A percentile compares a stretch with the other conserved stretches of the same genome.
phyloP scores from a whole-genome alignment of 1,140 invertebrate genomes.

The Copidosoma floridanum region DNA sequence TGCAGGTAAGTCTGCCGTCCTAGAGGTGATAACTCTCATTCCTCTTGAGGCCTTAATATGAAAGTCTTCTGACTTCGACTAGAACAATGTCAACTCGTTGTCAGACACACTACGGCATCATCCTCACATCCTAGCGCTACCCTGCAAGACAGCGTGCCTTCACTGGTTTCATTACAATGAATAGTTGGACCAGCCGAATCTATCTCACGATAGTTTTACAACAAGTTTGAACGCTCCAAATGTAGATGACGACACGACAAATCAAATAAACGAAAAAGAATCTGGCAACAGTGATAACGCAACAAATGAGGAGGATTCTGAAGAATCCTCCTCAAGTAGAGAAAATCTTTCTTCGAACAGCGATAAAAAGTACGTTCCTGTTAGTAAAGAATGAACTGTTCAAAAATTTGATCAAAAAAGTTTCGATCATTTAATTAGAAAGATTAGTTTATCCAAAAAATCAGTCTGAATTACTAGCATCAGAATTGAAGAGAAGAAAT shows the following conservation, averaged over 20 bases:
- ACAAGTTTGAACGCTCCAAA: background rate
- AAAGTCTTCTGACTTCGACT: constrained; percentile 13
- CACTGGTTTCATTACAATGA: background rate
- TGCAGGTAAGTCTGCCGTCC: background rate
- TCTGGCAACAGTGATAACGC: background rate
- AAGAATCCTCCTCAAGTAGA: too few relatives aligned
- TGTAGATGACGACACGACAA: background rate
- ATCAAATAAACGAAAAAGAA: background rate
- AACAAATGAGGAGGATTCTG: too few relatives aligned
- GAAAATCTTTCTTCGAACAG: too few relatives aligned
- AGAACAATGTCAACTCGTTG: too few relatives aligned
- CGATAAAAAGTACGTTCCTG: background rate
- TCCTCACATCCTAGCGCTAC: background rate
- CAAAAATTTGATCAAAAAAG: background rate
- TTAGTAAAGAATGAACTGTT: background rate
- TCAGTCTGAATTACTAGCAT: too few relatives aligned
- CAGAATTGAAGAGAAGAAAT: too few relatives aligned
- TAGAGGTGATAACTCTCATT: constrained; percentile 26
- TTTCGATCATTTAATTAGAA: too few relatives aligned
- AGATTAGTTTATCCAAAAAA: too few relatives aligned
- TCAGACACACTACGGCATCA: too few relatives aligned
- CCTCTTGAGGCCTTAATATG: constrained; percentile 25
- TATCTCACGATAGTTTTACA: background rate
- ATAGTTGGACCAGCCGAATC: background rate
- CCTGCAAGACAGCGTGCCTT: background rate